These are phyloP conservation scores for Caenorhabditis tropicalis DNA, from an alignment of 1,140 invertebrate genomes.

Conservation along the genomic window DNA sequence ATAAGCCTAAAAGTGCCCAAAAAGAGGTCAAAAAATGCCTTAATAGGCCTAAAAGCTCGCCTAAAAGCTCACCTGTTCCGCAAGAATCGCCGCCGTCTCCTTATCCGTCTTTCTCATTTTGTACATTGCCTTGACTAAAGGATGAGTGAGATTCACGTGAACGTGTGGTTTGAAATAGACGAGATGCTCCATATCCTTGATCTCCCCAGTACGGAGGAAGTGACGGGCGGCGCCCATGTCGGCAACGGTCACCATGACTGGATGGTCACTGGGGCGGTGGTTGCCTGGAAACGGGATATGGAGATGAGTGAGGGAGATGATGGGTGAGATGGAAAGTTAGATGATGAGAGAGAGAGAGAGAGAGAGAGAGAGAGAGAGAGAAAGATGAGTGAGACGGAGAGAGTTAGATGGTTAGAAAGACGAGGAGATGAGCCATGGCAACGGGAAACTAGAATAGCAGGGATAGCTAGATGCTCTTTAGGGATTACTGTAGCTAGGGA, in stretches of 20 bases:
- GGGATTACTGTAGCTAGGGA: no score
- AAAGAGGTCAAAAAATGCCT: no score
- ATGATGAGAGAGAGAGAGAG: no score
- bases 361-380: no score
- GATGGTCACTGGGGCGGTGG: conserved; percentile 84
- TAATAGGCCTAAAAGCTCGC: neutral
- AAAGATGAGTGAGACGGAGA: no score
- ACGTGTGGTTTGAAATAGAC: conserved; percentile 84
- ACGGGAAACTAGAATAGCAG: no score
- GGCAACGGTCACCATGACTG: conserved; percentile 86
- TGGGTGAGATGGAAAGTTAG: neutral
- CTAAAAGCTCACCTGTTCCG: conserved; percentile 79
- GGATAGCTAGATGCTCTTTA: no score
- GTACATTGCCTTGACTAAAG: conserved; percentile 87
- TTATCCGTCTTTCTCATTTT: conserved; percentile 80
- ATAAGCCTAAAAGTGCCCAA: no score
- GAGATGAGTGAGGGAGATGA: neutral
- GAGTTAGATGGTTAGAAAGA: no score
- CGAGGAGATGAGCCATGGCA: no score
- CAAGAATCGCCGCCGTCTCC: conserved; percentile 83
- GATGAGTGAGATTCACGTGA: conserved; percentile 90
- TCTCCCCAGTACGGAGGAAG: conserved; percentile 84
- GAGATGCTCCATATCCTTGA: conserved; percentile 81
- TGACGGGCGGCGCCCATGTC: conserved; percentile 94
- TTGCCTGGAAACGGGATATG: conserved; percentile 80